Conservation (phyloP, 1,140 invertebrate species). For the Bombus turneri region DNA sequence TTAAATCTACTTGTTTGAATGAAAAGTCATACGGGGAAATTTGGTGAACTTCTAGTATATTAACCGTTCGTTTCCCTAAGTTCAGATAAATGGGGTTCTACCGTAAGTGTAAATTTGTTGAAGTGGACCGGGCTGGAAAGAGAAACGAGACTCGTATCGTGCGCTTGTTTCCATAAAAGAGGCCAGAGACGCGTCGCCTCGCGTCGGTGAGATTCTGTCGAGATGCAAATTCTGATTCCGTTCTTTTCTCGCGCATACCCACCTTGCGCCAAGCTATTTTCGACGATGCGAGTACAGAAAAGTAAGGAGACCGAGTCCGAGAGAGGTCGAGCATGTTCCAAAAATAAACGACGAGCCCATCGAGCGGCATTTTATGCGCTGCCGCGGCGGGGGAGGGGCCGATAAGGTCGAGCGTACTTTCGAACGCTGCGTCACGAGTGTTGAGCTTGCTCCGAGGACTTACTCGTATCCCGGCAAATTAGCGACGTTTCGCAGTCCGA, state of each 20-base stretch:
- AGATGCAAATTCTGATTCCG: constrained; percentile 44
- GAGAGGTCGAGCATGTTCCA: constrained; percentile 64
- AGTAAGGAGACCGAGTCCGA: constrained; percentile 63
- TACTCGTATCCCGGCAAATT: constrained; percentile 15
- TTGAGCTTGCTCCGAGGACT: constrained; percentile 11
- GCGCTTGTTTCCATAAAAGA: neutral
- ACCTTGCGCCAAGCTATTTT: constrained; percentile 68
- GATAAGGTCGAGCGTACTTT: constrained; percentile 58
- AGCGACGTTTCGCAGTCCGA: neutral
- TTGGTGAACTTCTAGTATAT: too few relatives aligned
- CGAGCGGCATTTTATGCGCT: constrained; percentile 55
- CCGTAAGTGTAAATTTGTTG: neutral
- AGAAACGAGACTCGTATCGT: neutral
- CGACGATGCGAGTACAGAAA: constrained; percentile 59
- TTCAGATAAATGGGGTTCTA: neutral
- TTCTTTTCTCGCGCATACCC: constrained; percentile 48
- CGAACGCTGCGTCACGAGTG: constrained; percentile 38
- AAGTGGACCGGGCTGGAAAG: neutral
- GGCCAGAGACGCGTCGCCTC: neutral
- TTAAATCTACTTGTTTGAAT: too few relatives aligned
- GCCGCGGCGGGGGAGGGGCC: constrained; percentile 3
- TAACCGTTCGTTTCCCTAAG: neutral
- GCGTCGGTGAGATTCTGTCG: neutral
- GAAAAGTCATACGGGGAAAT: too few relatives aligned
- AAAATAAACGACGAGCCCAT: constrained; percentile 70